Evolutionary conservation across 2,888 invertebrate species (phyloP).

Genomic region (Galeopsomyia nigrocyanea): DNA sequence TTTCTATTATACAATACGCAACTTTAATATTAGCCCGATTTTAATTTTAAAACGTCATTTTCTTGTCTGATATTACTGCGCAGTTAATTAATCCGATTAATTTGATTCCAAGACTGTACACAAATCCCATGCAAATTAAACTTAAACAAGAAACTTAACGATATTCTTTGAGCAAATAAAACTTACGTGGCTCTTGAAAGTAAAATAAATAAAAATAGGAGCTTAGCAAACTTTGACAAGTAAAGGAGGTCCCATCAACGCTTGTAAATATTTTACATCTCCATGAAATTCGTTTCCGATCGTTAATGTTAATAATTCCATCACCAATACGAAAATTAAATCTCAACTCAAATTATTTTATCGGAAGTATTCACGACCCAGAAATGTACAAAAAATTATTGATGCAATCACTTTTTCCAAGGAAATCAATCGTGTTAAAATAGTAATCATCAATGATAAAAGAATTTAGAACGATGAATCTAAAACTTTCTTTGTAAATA

Average conservation of each 20-base stretch:
- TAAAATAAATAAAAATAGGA: slow-evolving; percentile 45
- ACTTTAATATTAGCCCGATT: too few relatives aligned
- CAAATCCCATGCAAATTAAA: too few relatives aligned
- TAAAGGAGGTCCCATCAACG: slow-evolving; percentile 66
- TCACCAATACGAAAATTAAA: slow-evolving; percentile 57
- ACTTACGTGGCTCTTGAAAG: too few relatives aligned
- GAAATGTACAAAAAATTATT: slow-evolving; percentile 4
- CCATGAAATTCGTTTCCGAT: slow-evolving; percentile 37
- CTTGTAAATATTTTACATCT: slow-evolving; percentile 30
- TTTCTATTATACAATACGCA: too few relatives aligned
- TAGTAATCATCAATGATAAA: not conserved
- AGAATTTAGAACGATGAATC: not conserved
- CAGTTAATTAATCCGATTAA: too few relatives aligned
- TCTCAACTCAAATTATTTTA: slow-evolving; percentile 24
- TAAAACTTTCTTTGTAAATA: too few relatives aligned
- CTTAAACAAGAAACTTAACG: too few relatives aligned
- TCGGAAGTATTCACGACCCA: slow-evolving; percentile 18
- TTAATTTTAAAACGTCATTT: too few relatives aligned
- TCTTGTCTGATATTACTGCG: too few relatives aligned
- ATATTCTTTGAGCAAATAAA: too few relatives aligned
- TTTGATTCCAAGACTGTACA: too few relatives aligned
- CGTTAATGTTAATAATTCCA: slow-evolving; percentile 55
- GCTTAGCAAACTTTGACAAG: slow-evolving; percentile 68
- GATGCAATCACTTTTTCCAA: slow-evolving; percentile 2
- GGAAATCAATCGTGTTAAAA: not conserved